phyloP scores from a whole-genome alignment of 1,140 invertebrate genomes.

The Paraescarpia echinospica region DNA sequence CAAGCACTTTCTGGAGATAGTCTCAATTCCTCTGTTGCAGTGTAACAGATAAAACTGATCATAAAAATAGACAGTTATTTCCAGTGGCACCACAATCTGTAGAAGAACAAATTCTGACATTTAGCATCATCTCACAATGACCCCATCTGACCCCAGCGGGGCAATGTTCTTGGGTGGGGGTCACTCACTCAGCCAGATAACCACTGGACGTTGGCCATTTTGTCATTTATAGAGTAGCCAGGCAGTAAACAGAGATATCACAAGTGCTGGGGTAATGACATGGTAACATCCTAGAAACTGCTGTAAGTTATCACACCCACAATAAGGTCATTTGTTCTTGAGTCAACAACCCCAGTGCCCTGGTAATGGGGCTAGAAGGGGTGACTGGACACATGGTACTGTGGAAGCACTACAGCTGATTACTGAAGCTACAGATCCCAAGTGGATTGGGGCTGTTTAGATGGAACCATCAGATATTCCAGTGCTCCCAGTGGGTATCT shows the following conservation, averaged over 20 bases:
- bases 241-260: not conserved
- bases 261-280: not conserved
- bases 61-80: not conserved
- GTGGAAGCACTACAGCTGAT: not conserved
- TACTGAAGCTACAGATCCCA: not conserved
- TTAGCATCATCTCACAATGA: not conserved
- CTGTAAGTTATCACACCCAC: not conserved
- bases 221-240: not conserved
- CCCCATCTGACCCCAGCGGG: not conserved
- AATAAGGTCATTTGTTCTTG: not conserved
- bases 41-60: not conserved
- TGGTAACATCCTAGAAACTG: not conserved
- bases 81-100: not conserved
- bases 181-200: not conserved
- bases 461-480: not conserved
- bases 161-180: not conserved
- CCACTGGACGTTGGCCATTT: not conserved
- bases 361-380: not conserved
- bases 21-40: not conserved
- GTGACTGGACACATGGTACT: not conserved
- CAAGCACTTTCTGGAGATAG: not conserved
- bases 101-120: not conserved
- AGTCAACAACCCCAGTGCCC: not conserved
- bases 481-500: not conserved
- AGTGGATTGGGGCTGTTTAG: not conserved